Evolutionary conservation across 2,888 invertebrate species (phyloP).

Genomic region (Zaprionus obscuricornis): DNA sequence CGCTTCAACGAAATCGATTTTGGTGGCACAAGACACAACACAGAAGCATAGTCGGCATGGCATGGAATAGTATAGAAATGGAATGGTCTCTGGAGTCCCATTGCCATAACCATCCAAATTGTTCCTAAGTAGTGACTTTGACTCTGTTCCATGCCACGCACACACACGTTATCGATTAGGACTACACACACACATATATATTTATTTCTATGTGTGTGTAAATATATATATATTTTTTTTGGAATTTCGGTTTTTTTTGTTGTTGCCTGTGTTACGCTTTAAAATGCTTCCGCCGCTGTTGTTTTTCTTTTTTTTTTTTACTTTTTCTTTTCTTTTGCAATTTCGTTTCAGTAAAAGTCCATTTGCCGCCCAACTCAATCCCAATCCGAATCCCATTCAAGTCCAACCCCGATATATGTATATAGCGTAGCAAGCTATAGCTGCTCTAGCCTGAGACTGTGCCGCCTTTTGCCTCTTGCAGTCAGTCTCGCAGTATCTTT

Average conservation of each 20-base stretch:
- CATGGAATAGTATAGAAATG: too few species aligned
- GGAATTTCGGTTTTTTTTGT: slow-evolving; percentile 45
- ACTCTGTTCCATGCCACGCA: slow-evolving; percentile 37
- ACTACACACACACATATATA: slow-evolving; percentile 30
- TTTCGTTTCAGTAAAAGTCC: slow-evolving; percentile 67
- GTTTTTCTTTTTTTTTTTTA: slow-evolving; percentile 29
- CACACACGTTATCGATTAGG: slow-evolving; percentile 70
- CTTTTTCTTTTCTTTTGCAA: slow-evolving; percentile 56
- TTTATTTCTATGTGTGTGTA: slow-evolving; percentile 1
- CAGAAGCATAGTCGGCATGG: too few species aligned
- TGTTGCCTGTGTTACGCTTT: slow-evolving; percentile 62
- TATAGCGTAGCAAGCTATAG: too few species aligned
- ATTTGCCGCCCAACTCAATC: slow-evolving; percentile 53
- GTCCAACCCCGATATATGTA: slow-evolving; percentile 61
- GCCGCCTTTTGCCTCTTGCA: too few species aligned
- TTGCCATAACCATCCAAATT: slow-evolving; percentile 80
- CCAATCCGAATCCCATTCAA: slow-evolving; percentile 21
- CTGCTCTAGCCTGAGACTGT: slow-evolving; percentile 5
- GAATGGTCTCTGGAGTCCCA: slow-evolving; percentile 79
- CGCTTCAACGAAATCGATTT: slow-evolving; percentile 71
- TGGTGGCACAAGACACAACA: slow-evolving; percentile 37
- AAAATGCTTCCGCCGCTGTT: slow-evolving; percentile 68
- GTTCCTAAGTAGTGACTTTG: slow-evolving; percentile 77
- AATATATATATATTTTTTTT: slow-evolving; percentile 13
- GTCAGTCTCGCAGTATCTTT: too few species aligned